Base-by-base conservation (phyloP, 2,888 invertebrate species). In the Synergus itoensis region DNA sequence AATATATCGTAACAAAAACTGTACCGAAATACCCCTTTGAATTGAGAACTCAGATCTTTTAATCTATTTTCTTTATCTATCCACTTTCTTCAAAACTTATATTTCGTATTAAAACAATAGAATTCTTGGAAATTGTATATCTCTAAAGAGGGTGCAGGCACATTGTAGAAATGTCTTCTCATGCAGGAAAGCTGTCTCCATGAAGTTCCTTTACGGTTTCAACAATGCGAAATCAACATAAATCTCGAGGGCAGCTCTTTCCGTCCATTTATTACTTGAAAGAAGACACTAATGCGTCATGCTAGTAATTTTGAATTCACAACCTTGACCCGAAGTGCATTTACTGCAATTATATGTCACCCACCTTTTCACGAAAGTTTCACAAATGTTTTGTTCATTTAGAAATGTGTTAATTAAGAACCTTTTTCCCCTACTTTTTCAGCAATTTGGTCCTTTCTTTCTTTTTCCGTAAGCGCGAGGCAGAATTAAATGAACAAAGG, bases 181-280 rank as follows among this genome's bases (percentile, higher is more conserved):
- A 53, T 40, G 40, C 53, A 73, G 73, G 48, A 73, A 73, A 76
- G 76, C 76, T 63, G 62, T 41, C 63, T 45, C 16, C 4, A 11
- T 45, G 18, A 43, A 62, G 62, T 62, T 45, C 45, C 62, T 76
- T 76, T 28, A 18, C 62, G 40, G 43, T 45, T 63, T 28, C 62
- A 80, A 83, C 84, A 84, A 82, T 81, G 79, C 79, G 65, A 80
- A 84, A 84, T 84, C 82, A 82, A 80, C 83, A 83, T 82, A 83
- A 84, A 84, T 84, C 76, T 77, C 41, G 78, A n/a, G 45, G 69
- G 40, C 41, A 40, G 76, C 73, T 60, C 62, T 62, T 73, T 53
- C 73, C 73, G n/a, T 36, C 48, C 73, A 73, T 73, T 73, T 73
- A 73, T 73, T 53, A 45, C 65, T 65, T n/a, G 69, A 77, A 62